Evolutionary conservation across 2,888 invertebrate species (phyloP), one percentile per base, ranked within the genome.

Genomic region (Cynaeus angustus): DNA sequence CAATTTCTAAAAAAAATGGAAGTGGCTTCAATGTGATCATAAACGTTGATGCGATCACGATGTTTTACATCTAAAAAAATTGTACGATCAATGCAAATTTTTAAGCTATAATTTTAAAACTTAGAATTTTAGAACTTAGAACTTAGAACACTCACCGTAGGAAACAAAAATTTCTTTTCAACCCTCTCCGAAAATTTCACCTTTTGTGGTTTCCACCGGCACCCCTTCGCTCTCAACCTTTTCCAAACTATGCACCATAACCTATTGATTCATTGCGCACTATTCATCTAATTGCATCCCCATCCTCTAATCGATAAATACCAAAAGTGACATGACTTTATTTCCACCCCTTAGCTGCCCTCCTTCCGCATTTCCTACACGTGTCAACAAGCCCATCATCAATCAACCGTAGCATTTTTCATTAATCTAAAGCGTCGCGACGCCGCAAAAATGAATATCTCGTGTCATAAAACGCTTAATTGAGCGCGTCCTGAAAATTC

Each of bases 391-490:
- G 41, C 12, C 41, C 12, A n/a, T 13, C 41, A 41, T 41, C 41
- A 41, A 41, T 41, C 41, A 41, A 12, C 12, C 41, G 41, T n/a
- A 33, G 12, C 41, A 13, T 41, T 41, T 41, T 41, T 41, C 41
- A 41, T 41, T 41, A 41, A 41, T 12, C 41, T 41, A 41, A 13
- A 21, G 26, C 48, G 46, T 13, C 16, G 26, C 16, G 53, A 7
- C 53, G 53, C 9, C 14, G 33, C 30, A 61, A 61, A 58, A 58
- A 58, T 58, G 13, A 41, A 41, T 13, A 16, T 21, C 41, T 37
- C 30, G 45, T 28, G 13, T 16, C 61, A 14, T 61, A 48, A 59
- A 61, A 16, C 61, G 48, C 38, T 37, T 62, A 62, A 62, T 62
- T 62, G 62, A 50, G 50, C 56, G 52, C 53, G 53, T 33, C 37